phyloP scores from a whole-genome alignment of 2,797 vertebrate genomes.

The Sus cebifrons region DNA sequence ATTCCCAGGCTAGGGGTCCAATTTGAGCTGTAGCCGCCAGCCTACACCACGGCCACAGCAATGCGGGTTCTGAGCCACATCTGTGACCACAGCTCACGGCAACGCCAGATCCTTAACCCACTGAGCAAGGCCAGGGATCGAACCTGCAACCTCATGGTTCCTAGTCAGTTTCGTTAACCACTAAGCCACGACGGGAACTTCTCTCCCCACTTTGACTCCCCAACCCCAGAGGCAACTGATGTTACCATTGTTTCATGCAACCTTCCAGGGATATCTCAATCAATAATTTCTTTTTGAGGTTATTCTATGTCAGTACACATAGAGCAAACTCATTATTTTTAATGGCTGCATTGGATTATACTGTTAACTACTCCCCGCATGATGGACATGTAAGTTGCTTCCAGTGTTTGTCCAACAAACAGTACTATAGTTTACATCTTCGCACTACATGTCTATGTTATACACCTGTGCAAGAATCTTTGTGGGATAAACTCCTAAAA shows the following conservation, averaged over 20 bases:
- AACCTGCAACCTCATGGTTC: too few species aligned
- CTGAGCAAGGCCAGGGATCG: too few species aligned
- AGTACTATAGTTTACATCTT: not conserved
- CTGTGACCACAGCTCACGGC: too few species aligned
- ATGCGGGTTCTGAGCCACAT: too few species aligned
- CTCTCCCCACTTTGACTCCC: not conserved
- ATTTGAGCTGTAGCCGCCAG: too few species aligned
- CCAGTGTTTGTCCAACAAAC: not conserved
- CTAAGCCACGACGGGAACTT: too few species aligned
- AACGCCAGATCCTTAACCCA: too few species aligned
- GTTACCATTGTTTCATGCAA: slow-evolving; percentile 27
- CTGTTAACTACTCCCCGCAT: slow-evolving; percentile 29
- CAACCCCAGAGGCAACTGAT: slow-evolving; percentile 25
- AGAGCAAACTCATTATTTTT: slow-evolving; percentile 65
- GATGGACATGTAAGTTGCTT: slow-evolving; percentile 11
- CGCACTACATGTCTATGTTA: not conserved
- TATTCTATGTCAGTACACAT: not conserved
- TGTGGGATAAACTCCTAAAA: not conserved
- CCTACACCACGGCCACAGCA: too few species aligned
- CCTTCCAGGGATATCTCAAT: slow-evolving; percentile 51
- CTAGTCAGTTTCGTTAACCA: too few species aligned
- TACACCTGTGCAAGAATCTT: not conserved
- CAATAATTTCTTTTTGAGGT: slow-evolving; percentile 53
- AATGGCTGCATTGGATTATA: slow-evolving; percentile 44
- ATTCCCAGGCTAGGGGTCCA: too few species aligned